These are phyloP conservation scores for Chrysopa pallens DNA, from an alignment of 1,140 invertebrate species.

Conservation along the genomic window DNA sequence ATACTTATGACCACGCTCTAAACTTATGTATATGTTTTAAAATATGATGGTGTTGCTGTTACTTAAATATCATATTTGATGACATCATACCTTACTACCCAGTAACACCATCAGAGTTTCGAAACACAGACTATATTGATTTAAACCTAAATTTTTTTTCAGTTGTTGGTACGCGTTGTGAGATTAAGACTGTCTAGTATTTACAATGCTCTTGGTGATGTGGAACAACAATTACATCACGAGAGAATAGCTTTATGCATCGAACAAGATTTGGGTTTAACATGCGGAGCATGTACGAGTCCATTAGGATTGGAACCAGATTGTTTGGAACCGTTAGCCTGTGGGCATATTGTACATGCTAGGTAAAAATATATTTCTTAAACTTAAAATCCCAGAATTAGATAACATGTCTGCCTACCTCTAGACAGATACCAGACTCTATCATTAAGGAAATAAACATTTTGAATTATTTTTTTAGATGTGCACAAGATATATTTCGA, in stretches of 20 bases:
- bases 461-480: constrained; percentile 25
- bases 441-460: too few relatives aligned
- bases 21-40: too few relatives aligned
- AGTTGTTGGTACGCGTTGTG: constrained; percentile 61
- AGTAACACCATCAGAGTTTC: too few relatives aligned
- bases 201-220: constrained; percentile 60
- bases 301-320: constrained; percentile 55
- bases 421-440: too few relatives aligned
- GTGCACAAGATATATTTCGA: constrained; percentile 48
- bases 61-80: neutral
- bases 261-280: constrained; percentile 52
- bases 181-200: constrained; percentile 55
- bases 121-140: too few relatives aligned
- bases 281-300: constrained; percentile 57
- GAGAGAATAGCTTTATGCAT: constrained; percentile 46
- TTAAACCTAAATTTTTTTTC: constrained; percentile 7
- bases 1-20: too few relatives aligned
- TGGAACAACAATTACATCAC: constrained; percentile 55
- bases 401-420: too few relatives aligned
- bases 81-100: too few relatives aligned
- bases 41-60: too few relatives aligned
- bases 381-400: neutral
- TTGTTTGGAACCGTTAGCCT: constrained; percentile 58
- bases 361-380: constrained; percentile 30
- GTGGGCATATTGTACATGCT: constrained; percentile 68